Evolutionary conservation across 2,888 invertebrate species (phyloP), one percentile per base, ranked within the genome.

Genomic region (Pachydiplax longipennis): DNA sequence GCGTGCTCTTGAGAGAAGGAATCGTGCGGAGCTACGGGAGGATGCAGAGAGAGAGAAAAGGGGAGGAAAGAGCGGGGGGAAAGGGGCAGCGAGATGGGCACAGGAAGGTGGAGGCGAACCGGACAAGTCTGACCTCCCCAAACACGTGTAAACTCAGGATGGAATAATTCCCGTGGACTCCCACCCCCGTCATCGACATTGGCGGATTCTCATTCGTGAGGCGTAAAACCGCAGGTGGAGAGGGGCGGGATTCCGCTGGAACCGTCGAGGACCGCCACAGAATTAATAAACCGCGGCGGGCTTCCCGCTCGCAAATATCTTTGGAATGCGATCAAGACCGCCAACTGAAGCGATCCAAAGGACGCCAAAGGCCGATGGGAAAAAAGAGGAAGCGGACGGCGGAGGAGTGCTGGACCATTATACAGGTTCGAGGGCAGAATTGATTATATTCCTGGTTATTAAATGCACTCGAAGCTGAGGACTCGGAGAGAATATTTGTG

Each of bases 241-340:
- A 35, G 35, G n/a, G 35, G 37, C 37, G 37, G 10, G 37, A 13
- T 5, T 37, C 13, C 12, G n/a, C 12, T 12, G 87, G 37, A 87
- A 37, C 61, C 37, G 37, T 22, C 6, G 61, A 31, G 22, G 37
- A 61, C 83, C 31, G 58, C 2, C 58, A 44, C 31, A 58, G 83
- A 83, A 61, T 87, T 61, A 35, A 18, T 87, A 61, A 87, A 65
- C 37, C 61, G 87, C 37, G 22, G 37, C 10, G 37, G 65, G 10
- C 8, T 13, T n/a, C 15, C 44, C n/a, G 25, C 25, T 44, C 25
- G 48, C 83, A 87, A 87, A 87, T 61, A 87, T 87, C 87, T 87
- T 87, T n/a, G 87, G 87, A 87, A 87, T 87, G 87, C 87, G 61
- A 87, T 65, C 87, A 61, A 37, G 87, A 1, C 22, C 87, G 87